phyloP scores from a whole-genome alignment of 2,888 invertebrate species.

The Drosophila nigricruria region DNA sequence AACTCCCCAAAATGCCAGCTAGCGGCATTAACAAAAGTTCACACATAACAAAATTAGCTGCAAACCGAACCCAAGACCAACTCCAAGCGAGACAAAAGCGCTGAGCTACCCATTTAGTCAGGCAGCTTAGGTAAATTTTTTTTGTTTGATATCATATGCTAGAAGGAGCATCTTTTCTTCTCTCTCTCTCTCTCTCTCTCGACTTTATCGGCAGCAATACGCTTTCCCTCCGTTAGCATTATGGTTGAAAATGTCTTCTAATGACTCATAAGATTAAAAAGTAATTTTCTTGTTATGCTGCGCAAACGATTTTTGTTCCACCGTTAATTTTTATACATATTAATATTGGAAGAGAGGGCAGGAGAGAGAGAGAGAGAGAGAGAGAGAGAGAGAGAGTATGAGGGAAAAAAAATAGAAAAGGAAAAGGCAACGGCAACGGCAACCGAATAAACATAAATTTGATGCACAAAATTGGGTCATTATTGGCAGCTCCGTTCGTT shows the following conservation, averaged over 20 bases:
- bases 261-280: constrained; percentile 82
- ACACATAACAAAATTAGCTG: constrained; percentile 67
- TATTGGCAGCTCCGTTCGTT: constrained; percentile 75
- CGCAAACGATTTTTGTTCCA: constrained; percentile 63
- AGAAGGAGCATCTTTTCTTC: constrained; percentile 30
- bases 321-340: constrained; percentile 79
- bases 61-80: constrained; percentile 8
- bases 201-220: constrained; percentile 53
- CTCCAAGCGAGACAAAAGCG: constrained; percentile 60
- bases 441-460: constrained; percentile 76
- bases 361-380: constrained; percentile 1
- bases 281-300: constrained; percentile 78
- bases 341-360: constrained; percentile 68
- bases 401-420: constrained; percentile 10
- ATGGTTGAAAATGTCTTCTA: constrained; percentile 73
- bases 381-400: not conserved
- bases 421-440: constrained; percentile 26
- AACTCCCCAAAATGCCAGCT: constrained; percentile 32
- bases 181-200: not conserved
- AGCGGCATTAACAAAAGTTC: constrained; percentile 60
- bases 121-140: constrained; percentile 61
- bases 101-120: constrained; percentile 54
- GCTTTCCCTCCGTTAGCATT: constrained; percentile 54
- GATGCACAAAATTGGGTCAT: constrained; percentile 79
- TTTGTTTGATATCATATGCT: constrained; percentile 24